Evolutionary conservation across 2,113 vertebrate genomes (phyloP), one percentile per base, ranked within the genome.

Genomic region (Ceyx cyanopectus): DNA sequence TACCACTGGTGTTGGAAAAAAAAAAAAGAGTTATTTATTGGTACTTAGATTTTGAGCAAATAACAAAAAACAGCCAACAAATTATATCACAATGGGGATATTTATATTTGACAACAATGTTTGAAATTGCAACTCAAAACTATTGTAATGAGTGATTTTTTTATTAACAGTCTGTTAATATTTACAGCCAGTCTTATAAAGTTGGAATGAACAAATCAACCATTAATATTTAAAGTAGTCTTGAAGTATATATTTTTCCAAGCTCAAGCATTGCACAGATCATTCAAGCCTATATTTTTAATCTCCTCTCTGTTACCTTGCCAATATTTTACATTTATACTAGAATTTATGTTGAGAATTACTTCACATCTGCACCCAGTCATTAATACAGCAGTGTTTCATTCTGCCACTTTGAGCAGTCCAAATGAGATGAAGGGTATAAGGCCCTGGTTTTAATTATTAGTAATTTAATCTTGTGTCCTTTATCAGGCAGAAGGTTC

Each of bases 31-130:
- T 60, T 83, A 62, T 14, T 76, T 92, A 58, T 61, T 82, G 53
- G 45, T 84, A 60, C 32, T 92, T 93, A 76, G n/a, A 46, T 76
- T 92, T 91, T 91, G 68, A 89, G 48, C 17, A 90, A 92, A 82
- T 43, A 86, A 65, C 24, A 63, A 72, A 84, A 66, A 17, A 0
- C 34, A 68, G 9, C 62, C 48, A 75, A 34, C 45, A 83, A 75
- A 43, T 76, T 53, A 1, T 29, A 56, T 65, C 8, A 3, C n/a
- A 74, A 30, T 77, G 20, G 19, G 5, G 6, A 30, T 62, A 62
- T 65, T 91, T 95, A n/a, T 43, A n/a, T 37, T 46, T 3, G 30
- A 61, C 61, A 87, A 32, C 22, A 53, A 2, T 56, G 7, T 83
- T 81, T 90, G 40, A 80, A 89, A 93, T 79, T 56, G 5, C 5